Evolutionary conservation across 1,140 invertebrate species (phyloP).

Genomic region (Amphibalanus amphitrite): DNA sequence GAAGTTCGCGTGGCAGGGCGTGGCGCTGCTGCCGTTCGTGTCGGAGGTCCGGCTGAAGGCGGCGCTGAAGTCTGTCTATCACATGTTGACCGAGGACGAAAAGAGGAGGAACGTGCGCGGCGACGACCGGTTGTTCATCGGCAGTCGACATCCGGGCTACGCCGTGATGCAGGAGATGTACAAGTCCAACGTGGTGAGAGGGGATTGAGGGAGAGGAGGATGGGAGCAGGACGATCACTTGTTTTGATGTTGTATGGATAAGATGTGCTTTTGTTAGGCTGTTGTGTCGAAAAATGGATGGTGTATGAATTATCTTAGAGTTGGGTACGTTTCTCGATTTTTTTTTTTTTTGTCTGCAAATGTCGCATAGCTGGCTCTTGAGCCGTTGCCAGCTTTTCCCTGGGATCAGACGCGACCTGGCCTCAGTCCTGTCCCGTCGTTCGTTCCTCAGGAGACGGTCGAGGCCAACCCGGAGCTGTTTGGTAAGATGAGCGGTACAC

Average conservation of each 20-base stretch:
- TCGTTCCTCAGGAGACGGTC: background rate
- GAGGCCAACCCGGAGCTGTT: constrained; percentile 26
- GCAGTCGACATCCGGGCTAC: constrained; percentile 44
- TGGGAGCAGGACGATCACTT: too few species aligned
- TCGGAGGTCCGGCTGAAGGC: constrained; percentile 74
- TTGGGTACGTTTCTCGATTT: too few species aligned
- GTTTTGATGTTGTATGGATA: too few species aligned
- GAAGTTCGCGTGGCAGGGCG: constrained; percentile 98
- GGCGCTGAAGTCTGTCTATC: constrained; percentile 64
- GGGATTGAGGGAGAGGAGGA: too few species aligned
- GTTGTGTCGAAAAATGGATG: too few species aligned
- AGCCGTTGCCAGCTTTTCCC: too few species aligned
- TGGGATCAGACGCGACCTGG: too few species aligned
- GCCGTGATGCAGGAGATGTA: constrained; percentile 51
- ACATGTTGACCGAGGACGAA: constrained; percentile 59
- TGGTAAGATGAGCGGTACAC: constrained; percentile 53
- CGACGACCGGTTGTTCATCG: constrained; percentile 61
- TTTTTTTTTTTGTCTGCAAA: too few species aligned
- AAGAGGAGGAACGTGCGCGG: constrained; percentile 43
- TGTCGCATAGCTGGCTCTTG: too few species aligned
- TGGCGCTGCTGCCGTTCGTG: constrained; percentile 93
- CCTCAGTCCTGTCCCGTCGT: background rate
- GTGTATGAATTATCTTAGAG: too few species aligned
- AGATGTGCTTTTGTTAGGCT: too few species aligned
- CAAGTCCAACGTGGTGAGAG: constrained; percentile 27